These are phyloP conservation scores for Myrmophylax atrothorax DNA, from an alignment of 2,113 vertebrate species.

Conservation along the genomic window DNA sequence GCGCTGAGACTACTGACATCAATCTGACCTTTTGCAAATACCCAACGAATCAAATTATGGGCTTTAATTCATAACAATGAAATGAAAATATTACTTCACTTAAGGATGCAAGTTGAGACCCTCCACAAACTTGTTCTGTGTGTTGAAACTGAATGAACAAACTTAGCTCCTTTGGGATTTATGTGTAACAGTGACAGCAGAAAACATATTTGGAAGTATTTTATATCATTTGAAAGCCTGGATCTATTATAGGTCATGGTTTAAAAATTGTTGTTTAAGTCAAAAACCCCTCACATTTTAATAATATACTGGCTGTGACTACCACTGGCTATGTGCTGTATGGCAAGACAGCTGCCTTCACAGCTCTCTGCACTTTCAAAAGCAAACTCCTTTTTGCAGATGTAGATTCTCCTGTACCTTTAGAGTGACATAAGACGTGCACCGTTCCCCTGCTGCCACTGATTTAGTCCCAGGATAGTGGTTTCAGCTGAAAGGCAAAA, in stretches of 20 bases:
- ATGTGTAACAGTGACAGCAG: not conserved
- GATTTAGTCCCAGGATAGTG: not conserved
- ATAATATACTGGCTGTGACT: not conserved
- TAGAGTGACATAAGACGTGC: accelerated
- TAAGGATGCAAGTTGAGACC: not conserved
- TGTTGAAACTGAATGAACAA: not conserved
- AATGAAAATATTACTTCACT: not conserved
- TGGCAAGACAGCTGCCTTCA: not conserved
- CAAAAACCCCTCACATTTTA: not conserved
- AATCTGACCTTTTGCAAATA: slow-evolving; percentile 7
- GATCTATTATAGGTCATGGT: not conserved
- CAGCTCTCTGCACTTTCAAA: not conserved
- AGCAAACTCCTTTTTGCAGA: not conserved
- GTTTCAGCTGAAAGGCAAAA: not conserved
- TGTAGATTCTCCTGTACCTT: not conserved
- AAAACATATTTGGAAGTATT: not conserved
- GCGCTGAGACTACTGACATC: not conserved
- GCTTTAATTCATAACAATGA: not conserved
- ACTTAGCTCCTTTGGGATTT: not conserved
- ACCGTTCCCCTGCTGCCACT: not conserved
- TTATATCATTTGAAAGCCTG: not conserved
- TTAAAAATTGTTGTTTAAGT: not conserved
- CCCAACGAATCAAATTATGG: not conserved
- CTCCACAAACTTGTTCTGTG: not conserved
- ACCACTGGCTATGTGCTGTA: not conserved